Evolutionary conservation across 2,888 invertebrate species (phyloP), one percentile per base, ranked within the genome.

Genomic region (Stenodema calcarata): DNA sequence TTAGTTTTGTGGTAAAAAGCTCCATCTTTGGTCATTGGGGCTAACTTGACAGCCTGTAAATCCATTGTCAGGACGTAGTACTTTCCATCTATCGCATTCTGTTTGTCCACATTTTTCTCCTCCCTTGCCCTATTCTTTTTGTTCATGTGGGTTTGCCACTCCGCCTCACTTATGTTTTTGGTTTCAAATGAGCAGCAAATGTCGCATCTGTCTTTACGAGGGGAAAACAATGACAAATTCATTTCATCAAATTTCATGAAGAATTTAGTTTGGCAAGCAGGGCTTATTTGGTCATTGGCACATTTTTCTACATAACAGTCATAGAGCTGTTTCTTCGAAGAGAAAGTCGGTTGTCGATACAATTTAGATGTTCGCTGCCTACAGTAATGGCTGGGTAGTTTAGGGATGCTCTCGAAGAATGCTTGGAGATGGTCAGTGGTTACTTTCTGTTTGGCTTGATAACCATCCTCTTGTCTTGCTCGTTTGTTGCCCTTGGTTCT

Each of bases 131-230:
- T 12, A 16, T 82, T 47, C 44, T 82, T 82, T 41, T 30, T 27
- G n/a, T 28, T 23, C 16, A 69, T 16, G 28, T 82, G 82, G 35
- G 30, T 30, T 28, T 23, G 18, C 18, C 30, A 81, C 14, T 54
- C 23, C 18, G 16, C 42, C 14, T 87, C 87, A 18, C 14, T 47
- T 14, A 86, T 41, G 30, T 86, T 80, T 6, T 54, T 54, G 16
- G n/a, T 84, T 42, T 88, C 84, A 28, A 79, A 42, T 27, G 35
- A 41, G 35, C 79, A 30, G 73, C 87, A 87, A n/a, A 44, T 42
- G 44, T 87, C 88, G 62, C 86, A 84, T 42, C 75, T 54, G 47
- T 88, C 88, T 41, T 78, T 87, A 23, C 86, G 86, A 9, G 86
- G 86, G 27, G n/a, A 27, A 76, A 76, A 44, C 35, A 35, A 35